Percentiles rank a stretch among this genome's conserved stretches.
phyloP scores from a whole-genome alignment of 2,797 vertebrate species.

The Microctenopoma lineatum region DNA sequence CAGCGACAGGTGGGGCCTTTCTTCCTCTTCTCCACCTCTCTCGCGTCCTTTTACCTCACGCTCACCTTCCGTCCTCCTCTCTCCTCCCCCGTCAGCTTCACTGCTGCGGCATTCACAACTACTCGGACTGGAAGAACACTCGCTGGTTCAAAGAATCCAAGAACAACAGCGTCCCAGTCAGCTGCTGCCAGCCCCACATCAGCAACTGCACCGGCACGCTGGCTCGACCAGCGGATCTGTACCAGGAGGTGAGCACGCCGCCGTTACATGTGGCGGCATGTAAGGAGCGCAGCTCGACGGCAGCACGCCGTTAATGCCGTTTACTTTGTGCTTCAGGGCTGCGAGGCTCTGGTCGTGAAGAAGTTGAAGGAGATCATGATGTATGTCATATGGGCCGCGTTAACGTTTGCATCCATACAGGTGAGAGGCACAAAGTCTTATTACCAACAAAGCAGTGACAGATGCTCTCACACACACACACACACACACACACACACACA shows the following conservation, averaged over 20 bases:
- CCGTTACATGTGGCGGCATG: too few relatives aligned
- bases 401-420: slow-evolving; percentile 97
- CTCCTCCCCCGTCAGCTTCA: slow-evolving; percentile 80
- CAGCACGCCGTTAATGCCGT: not conserved
- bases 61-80: not conserved
- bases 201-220: slow-evolving; percentile 93
- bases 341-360: slow-evolving; percentile 95
- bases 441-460: too few relatives aligned
- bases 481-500: too few relatives aligned
- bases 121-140: slow-evolving; percentile 95
- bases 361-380: slow-evolving; percentile 99
- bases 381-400: slow-evolving; percentile 96
- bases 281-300: too few relatives aligned
- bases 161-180: slow-evolving; percentile 96
- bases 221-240: slow-evolving; percentile 88
- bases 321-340: slow-evolving; percentile 81
- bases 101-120: slow-evolving; percentile 97
- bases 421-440: slow-evolving; percentile 70
- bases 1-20: slow-evolving; percentile 86
- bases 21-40: too few relatives aligned
- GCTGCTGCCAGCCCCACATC: slow-evolving; percentile 91
- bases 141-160: slow-evolving; percentile 94
- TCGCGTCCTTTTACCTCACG: too few relatives aligned
- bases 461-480: too few relatives aligned
- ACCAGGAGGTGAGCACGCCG: slow-evolving; percentile 87